Evolutionary conservation across 2,113 vertebrate genomes (phyloP).

Genomic region (Tachycineta bicolor): DNA sequence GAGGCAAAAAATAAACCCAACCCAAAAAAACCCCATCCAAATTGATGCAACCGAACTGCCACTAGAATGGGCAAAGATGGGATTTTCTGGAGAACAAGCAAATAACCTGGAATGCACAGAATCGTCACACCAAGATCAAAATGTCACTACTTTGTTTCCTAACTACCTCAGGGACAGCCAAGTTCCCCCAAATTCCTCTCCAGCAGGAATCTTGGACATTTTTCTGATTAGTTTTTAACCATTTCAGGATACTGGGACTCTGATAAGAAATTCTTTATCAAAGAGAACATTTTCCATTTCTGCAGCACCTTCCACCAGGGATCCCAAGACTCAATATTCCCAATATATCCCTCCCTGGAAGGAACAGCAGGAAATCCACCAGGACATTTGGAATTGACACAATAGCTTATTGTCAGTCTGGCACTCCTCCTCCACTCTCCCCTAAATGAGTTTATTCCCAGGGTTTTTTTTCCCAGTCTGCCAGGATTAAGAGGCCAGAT

Average conservation of each 20-base stretch:
- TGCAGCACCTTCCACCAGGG: not conserved
- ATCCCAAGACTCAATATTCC: not conserved
- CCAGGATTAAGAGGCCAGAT: not conserved
- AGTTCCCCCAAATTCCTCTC: not conserved
- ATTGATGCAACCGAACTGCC: not conserved
- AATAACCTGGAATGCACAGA: slow-evolving; percentile 75
- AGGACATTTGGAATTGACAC: not conserved
- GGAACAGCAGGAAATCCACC: not conserved
- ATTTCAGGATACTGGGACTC: not conserved
- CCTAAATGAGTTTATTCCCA: not conserved
- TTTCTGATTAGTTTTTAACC: not conserved
- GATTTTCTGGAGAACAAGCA: slow-evolving; percentile 10
- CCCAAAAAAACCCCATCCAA: not conserved
- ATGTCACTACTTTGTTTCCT: slow-evolving; percentile 53
- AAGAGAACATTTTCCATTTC: not conserved
- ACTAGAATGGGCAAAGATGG: not conserved
- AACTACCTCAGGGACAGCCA: not conserved
- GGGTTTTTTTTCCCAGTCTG: not conserved
- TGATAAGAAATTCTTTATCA: not conserved
- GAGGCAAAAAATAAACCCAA: not conserved
- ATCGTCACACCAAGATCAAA: slow-evolving; percentile 66
- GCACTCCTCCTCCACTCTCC: not conserved
- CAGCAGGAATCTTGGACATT: not conserved
- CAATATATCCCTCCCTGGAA: not conserved
- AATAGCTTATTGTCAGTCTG: not conserved